Conservation (phyloP, 1,140 invertebrate genomes). For the Tachypleus tridentatus region DNA sequence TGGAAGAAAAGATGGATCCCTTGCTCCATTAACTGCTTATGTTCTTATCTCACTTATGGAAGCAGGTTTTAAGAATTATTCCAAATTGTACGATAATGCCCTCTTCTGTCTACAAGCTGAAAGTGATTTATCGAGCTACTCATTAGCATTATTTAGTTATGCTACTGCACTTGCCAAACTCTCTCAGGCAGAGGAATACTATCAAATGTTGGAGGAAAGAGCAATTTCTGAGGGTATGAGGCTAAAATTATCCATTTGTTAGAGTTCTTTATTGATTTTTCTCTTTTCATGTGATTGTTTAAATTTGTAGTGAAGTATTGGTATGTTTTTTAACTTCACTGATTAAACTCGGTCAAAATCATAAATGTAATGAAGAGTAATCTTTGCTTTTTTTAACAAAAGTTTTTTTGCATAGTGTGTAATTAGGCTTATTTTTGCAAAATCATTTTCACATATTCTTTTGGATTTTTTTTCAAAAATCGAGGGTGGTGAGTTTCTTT, state of each 20-base stretch:
- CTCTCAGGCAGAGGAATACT: not conserved
- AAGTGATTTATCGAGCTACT: conserved; percentile 32
- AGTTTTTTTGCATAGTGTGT: too few relatives aligned
- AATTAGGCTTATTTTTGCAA: too few relatives aligned
- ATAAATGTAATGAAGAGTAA: too few relatives aligned
- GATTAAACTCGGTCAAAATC: too few relatives aligned
- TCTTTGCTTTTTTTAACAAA: too few relatives aligned
- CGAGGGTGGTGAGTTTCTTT: too few relatives aligned
- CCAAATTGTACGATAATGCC: conserved; percentile 38
- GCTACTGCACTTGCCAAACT: conserved; percentile 7
- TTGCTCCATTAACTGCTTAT: conserved; percentile 49
- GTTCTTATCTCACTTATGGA: conserved; percentile 51
- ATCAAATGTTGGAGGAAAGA: conserved; percentile 5
- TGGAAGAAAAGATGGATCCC: conserved; percentile 41
- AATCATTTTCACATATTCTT: too few relatives aligned
- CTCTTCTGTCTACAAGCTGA: conserved; percentile 44
- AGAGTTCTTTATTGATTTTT: too few relatives aligned
- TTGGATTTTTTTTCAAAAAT: too few relatives aligned
- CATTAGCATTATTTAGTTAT: conserved; percentile 11
- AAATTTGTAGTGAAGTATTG: too few relatives aligned
- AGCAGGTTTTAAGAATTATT: conserved; percentile 31
- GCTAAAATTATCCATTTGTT: not conserved
- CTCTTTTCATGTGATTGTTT: too few relatives aligned
- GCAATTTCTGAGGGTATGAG: conserved; percentile 13
- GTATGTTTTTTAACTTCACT: too few relatives aligned